phyloP scores from a whole-genome alignment of 2,797 vertebrate genomes.

The Coregonus suidteri region DNA sequence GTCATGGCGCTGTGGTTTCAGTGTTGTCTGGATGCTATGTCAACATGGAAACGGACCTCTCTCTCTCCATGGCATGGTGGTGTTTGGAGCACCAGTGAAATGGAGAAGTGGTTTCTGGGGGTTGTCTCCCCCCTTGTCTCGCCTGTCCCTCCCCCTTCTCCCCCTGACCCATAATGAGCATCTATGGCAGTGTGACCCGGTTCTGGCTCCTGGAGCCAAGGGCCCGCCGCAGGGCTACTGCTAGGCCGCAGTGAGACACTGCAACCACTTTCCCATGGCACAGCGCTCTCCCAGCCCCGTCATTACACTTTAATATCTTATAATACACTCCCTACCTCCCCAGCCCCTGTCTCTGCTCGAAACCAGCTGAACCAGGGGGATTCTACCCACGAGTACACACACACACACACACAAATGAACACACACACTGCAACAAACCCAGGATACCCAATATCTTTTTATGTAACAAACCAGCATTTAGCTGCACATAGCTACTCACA shows the following conservation, averaged over 20 bases:
- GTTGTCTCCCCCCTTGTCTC: conserved; percentile 48
- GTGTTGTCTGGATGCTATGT: conserved; percentile 56
- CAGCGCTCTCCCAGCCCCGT: conserved; percentile 66
- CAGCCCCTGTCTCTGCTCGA: conserved; percentile 56
- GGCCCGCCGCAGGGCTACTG: conserved; percentile 37
- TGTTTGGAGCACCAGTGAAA: conserved; percentile 6
- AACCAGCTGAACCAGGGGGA: conserved; percentile 66
- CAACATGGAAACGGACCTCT: conserved; percentile 50
- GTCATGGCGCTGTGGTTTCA: conserved; percentile 54
- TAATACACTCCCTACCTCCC: conserved; percentile 69
- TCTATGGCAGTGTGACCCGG: conserved; percentile 74
- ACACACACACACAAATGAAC: background rate
- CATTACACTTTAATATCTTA: conserved; percentile 83
- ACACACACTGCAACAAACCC: conserved; percentile 72
- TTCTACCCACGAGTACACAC: conserved; percentile 49
- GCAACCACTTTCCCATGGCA: conserved; percentile 78
- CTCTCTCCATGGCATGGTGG: background rate
- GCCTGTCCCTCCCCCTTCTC: conserved; percentile 32
- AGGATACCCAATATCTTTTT: conserved; percentile 76
- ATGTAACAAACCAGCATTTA: conserved; percentile 61
- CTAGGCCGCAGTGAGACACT: conserved; percentile 67
- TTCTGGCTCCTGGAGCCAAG: conserved; percentile 64
- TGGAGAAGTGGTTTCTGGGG: conserved; percentile 59
- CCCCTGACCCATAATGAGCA: conserved; percentile 67
- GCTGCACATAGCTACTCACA: conserved; percentile 67